Base-by-base conservation (phyloP, 2,113 vertebrate genomes). In the Muscicapa adusta region DNA sequence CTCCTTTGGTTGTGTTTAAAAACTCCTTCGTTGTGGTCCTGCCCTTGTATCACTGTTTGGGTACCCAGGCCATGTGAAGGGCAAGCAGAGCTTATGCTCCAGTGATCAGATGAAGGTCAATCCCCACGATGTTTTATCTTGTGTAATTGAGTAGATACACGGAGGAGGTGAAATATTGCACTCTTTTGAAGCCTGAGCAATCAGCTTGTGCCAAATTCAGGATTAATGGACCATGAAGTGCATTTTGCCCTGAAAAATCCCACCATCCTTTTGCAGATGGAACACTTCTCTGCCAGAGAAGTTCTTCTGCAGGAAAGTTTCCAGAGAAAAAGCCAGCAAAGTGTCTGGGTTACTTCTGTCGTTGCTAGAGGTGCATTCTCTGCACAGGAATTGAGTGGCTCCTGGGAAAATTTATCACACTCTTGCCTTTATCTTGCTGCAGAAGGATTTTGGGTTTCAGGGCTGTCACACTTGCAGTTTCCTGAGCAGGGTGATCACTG, bases 161-260 rank as follows among this genome's bases (percentile, higher is more conserved):
- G 4, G 79, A 90, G 72, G 75, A 95, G 88, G 82, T 73, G 65
- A 94, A 96, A 93, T 88, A 95, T 8, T 86, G 90, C 76, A 42
- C 83, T 61, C 72, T 79, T 93, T n/a, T 70, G 78, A 93, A 90
- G 61, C 53, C 70, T 84, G 89, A 87, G 51, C 68, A 45, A 72
- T 80, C 4, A 8, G 28, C 68, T 83, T 54, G 72, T 81, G 92
- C 94, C 85, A 77, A 88, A 88, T 38, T 56, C 48, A 25, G 75
- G 75, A 80, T 80, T 96, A 96, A 96, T 80, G 88, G 85, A 80
- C 63, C 93, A 5, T 86, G 92, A 83, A 94, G 73, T 86, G 72
- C 85, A 42, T 90, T 94, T 94, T 91, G 75, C 88, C 48, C 80
- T 88, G 93, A 91, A 89, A 94, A 97, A 91, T 73, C 74, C 51